A percentile compares a stretch with the other conserved stretches of the same genome.
Evolutionary conservation across 2,113 vertebrate genomes (phyloP).

Genomic region (Percopsis transmontana): DNA sequence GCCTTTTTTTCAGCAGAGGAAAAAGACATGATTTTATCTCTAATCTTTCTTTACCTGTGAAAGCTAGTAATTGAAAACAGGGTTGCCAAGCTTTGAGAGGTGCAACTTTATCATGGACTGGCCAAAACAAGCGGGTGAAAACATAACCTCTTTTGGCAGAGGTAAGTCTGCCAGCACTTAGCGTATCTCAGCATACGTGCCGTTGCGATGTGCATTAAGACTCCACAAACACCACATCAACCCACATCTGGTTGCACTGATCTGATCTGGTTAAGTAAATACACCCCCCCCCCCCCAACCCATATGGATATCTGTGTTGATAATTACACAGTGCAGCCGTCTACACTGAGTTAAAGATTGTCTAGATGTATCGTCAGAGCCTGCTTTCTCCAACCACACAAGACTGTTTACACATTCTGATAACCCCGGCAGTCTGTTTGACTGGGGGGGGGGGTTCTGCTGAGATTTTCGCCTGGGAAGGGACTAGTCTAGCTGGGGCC

Average conservation of each 20-base stretch:
- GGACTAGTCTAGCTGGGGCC: constrained; percentile 19
- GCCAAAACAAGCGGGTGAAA: constrained; percentile 1
- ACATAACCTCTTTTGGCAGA: not conserved
- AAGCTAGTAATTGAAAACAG: constrained; percentile 70
- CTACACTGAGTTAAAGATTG: constrained; percentile 41
- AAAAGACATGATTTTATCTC: constrained; percentile 67
- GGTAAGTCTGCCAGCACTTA: constrained; percentile 12
- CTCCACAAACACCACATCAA: constrained; percentile 23
- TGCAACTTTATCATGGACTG: constrained; percentile 34
- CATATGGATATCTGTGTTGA: constrained; percentile 15
- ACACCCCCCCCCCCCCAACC: constrained; percentile 1
- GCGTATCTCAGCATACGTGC: constrained; percentile 2
- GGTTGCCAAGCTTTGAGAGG: constrained; percentile 17
- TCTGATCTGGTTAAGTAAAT: constrained; percentile 32
- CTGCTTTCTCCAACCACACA: constrained; percentile 26
- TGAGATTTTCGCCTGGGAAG: constrained; percentile 36
- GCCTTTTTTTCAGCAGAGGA: constrained; percentile 30
- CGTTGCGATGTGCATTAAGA: constrained; percentile 20
- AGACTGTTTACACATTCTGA: constrained; percentile 59
- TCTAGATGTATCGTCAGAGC: constrained; percentile 28
- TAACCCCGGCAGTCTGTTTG: constrained; percentile 62
- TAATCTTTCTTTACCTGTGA: constrained; percentile 58
- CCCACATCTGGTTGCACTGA: not conserved
- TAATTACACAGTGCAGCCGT: constrained; percentile 35
- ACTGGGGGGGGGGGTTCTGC: constrained; percentile 32